Evolutionary conservation across 2,888 invertebrate genomes (phyloP).

Genomic region (Cerceris ruficornis): DNA sequence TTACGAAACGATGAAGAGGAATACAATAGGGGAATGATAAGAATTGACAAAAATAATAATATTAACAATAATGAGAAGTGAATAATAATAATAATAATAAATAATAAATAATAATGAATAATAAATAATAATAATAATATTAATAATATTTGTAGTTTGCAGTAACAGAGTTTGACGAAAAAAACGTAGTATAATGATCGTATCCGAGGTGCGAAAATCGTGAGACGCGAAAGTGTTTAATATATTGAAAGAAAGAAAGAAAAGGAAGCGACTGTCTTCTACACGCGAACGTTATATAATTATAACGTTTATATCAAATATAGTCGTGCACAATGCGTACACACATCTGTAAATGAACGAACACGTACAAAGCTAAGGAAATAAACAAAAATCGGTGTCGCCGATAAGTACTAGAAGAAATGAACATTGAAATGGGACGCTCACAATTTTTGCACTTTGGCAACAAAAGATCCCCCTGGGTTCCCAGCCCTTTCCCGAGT

Average conservation of each 20-base stretch:
- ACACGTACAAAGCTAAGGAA: conserved; percentile 3
- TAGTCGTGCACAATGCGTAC: background rate
- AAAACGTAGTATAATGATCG: conserved; percentile 72
- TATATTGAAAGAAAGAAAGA: no score
- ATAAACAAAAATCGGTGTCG: background rate
- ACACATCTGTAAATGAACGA: conserved; percentile 1
- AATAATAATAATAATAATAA: conserved; percentile 54
- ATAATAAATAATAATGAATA: conserved; percentile 66
- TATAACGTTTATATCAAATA: background rate
- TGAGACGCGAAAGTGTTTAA: conserved; percentile 19
- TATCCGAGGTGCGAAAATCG: conserved; percentile 62
- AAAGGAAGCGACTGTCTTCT: no score
- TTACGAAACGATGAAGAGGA: conserved; percentile 77
- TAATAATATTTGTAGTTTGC: conserved; percentile 76
- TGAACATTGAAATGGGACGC: conserved; percentile 14
- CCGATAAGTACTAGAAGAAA: background rate
- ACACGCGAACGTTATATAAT: conserved; percentile 4
- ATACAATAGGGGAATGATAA: conserved; percentile 71
- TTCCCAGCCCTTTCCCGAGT: conserved; percentile 10
- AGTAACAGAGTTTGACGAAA: conserved; percentile 71
- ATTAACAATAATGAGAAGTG: conserved; percentile 42
- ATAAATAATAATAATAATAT: conserved; percentile 47
- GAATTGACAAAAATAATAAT: conserved; percentile 57
- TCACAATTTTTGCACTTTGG: conserved; percentile 62
- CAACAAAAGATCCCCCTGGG: conserved; percentile 53